phyloP scores from a whole-genome alignment of 2,113 vertebrate species.

The Trogon melanurus region DNA sequence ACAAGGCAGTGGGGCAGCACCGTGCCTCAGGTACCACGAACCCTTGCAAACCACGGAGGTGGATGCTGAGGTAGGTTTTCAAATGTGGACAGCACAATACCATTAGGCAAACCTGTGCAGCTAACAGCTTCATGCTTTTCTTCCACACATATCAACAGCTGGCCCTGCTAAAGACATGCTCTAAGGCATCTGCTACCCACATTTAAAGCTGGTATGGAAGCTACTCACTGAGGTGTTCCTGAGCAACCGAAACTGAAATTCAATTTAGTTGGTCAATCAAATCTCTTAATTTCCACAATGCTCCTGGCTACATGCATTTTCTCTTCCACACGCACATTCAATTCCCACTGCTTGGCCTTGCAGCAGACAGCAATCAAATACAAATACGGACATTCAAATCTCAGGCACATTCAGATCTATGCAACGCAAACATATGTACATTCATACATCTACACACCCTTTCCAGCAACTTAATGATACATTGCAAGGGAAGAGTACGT shows the following conservation, averaged over 20 bases:
- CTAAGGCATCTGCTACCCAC: neutral
- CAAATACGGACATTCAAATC: neutral
- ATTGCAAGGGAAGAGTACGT: neutral
- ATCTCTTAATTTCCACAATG: neutral
- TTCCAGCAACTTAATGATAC: neutral
- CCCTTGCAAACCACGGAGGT: neutral
- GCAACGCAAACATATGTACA: neutral
- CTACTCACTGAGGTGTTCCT: neutral
- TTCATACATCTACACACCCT: fast-evolving
- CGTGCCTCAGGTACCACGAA: neutral
- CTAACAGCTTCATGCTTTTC: neutral
- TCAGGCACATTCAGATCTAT: neutral
- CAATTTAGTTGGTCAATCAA: neutral
- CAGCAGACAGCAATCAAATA: neutral
- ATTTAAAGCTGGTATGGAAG: neutral
- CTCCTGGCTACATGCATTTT: neutral
- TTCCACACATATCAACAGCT: neutral
- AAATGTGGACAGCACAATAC: neutral
- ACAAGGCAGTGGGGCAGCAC: neutral
- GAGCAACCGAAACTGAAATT: slow-evolving; percentile 1
- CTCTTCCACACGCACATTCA: fast-evolving
- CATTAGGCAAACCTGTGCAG: neutral
- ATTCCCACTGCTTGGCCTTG: neutral
- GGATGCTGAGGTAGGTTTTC: neutral
- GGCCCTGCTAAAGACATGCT: neutral